Evolutionary conservation across 2,113 vertebrate genomes (phyloP).

Genomic region (Tragelaphus buxtoni): DNA sequence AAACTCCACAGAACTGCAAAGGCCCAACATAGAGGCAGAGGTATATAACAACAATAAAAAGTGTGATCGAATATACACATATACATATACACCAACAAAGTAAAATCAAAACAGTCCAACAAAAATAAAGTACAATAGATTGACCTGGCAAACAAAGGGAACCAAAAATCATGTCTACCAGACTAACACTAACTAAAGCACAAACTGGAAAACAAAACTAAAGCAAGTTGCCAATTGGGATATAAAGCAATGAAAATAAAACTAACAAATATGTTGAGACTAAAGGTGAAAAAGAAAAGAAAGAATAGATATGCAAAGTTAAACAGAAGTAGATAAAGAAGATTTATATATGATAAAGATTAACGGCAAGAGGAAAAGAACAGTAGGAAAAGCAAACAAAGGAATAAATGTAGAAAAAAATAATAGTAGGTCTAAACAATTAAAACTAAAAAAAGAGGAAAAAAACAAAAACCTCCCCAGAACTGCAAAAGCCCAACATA

Average conservation of each 20-base stretch:
- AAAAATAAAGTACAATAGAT: not conserved
- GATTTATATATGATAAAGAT: not conserved
- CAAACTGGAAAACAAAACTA: not conserved
- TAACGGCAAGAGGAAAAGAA: not conserved
- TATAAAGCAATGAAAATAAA: not conserved
- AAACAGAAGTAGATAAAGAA: not conserved
- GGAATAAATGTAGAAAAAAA: not conserved
- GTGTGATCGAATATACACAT: not conserved
- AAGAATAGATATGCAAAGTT: not conserved
- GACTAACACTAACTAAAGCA: not conserved
- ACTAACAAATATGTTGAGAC: not conserved
- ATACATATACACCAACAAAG: not conserved
- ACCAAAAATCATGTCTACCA: not conserved
- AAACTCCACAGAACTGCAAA: not conserved
- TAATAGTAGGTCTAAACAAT: not conserved
- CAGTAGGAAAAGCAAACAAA: not conserved
- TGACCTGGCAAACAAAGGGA: not conserved
- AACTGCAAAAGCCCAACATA: not conserved
- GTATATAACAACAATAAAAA: not conserved
- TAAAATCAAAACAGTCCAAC: not conserved
- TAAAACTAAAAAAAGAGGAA: not conserved
- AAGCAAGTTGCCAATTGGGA: not conserved
- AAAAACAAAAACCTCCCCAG: not conserved
- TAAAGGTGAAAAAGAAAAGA: not conserved
- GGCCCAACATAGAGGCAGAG: not conserved